Evolutionary conservation across 2,888 invertebrate genomes (phyloP), one percentile per base, ranked within the genome.

Genomic region (Lissonota sp.): DNA sequence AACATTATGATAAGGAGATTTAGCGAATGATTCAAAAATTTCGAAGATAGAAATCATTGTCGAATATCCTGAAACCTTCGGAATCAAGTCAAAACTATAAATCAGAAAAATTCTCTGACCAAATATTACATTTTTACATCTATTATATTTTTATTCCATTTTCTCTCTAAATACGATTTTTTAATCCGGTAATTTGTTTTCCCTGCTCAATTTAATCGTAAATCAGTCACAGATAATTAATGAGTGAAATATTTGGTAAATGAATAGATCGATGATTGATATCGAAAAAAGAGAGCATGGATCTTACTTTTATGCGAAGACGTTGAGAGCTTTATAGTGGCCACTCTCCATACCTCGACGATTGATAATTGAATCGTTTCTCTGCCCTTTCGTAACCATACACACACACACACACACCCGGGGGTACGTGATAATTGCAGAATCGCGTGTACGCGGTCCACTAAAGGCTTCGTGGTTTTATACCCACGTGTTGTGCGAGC

Each of bases 381-480:
- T 58, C 70, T 60, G 70, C 71, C 64, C 64, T 53, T 74, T 78
- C 16, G 62, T 62, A 51, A 8, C 26, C n/a, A n/a, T 67, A 62
- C 71, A 26, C 26, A 26, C 26, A 26, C 3, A 26, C 26, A 26
- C 26, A 26, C 26, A 3, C 26, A 1, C 40, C 60, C 72, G 74
- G 81, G 66, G 74, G 67, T 74, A 77, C 82, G 83, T 70, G 82
- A 86, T 88, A 86, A 88, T 88, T 86, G 82, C 85, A 69, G 75
- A 83, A 86, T 87, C 85, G 83, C 84, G 84, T 87, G 86, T 83
- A 72, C 71, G 57, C 12, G 55, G 12, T 26, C 49, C 57, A 57
- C 63, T 40, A 58, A 14, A 73, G 55, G 40, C 75, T 37, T 71
- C 57, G 58, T 42, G 64, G 42, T 73, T 44, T 73, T 72, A 64